Base-by-base conservation (phyloP, 2,888 invertebrate genomes). In the Calephelis perditalis region DNA sequence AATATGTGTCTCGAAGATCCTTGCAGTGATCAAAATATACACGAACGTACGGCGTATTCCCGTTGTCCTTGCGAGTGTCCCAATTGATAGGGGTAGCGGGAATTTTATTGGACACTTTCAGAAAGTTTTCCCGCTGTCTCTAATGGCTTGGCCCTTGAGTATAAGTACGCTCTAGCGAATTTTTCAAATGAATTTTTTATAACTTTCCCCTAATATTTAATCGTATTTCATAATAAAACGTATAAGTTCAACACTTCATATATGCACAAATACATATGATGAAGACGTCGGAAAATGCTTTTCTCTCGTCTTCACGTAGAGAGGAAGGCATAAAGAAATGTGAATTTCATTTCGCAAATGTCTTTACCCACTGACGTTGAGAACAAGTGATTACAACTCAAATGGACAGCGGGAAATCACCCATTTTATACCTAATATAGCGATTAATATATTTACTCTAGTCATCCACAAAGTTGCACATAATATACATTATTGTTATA, bases 381-480 rank as follows among this genome's bases (percentile, higher is more conserved):
- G 40, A 40, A 40, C 40, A 40, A 40, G 5, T 7, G 40, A 5
- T 8, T 40, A 7, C 6, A 52, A 52, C 49, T 35, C 49, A 15
- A 52, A 26, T 15, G 49, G 35, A 52, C 35, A 52, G 49, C 35
- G 49, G 26, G 49, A 52, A 52, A 11, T 9, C 26, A 15, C 49
- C 49, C 15, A 79, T 84, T 86, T 85, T 86, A 83, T 86, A 85
- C 81, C 75, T 78, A 78, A 65, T 72, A 49, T 75, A 85, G 81
- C 77, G 81, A 82, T 84, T 79, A 85, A 85, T 76, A 75, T 86
- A 84, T 81, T 77, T 86, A 88, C 78, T 91, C 91, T 91, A 91
- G 91, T 91, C 91, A 91, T 79, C 81, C 81, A 86, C 84, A 84
- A 86, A 85, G 81, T 79, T 85, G 88, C 90, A 89, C 89, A 84